Base-by-base conservation (phyloP, 2,797 vertebrate genomes). In the Sibirionetta formosa region DNA sequence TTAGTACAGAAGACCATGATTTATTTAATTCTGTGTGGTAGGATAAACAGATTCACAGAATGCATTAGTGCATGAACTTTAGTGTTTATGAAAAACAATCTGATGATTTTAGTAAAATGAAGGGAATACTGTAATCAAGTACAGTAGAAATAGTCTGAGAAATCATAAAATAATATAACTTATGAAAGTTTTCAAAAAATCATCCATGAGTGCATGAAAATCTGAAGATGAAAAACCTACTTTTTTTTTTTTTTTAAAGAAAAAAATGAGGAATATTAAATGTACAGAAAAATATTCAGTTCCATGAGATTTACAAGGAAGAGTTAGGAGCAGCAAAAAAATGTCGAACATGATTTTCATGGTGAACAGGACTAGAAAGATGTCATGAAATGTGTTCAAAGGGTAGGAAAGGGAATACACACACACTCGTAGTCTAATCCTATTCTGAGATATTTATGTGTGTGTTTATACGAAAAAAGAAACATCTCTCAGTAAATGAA, bases 21-120 rank as follows among this genome's bases (percentile, higher is more conserved):
- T 75, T 93, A 79, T 79, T 96, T 86, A 86, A 70, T 84, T 91
- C n/a, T 72, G 3, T 29, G 19, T 38, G 51, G 58, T 86, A 77
- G 63, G 24, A 85, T 91, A 63, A 83, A 57, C 38, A 64, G 58
- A 68, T 50, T 58, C 5, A 22, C 71, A 33, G 46, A 88, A 24
- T 90, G 63, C 54, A 53, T 54, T 88, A 79, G 15, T 65, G 58
- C n/a, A 5, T 27, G 33, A 90, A 71, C 36, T 86, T 80, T 70
- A 8, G 3, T 80, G 11, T 61, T 89, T 73, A n/a, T 27, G 44
- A 64, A 83, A 90, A 51, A 23, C 54, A 88, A 27, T 65, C 63
- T 78, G 29, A 61, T 54, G 60, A 24, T 76, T 92, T 7, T 27
- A 58, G 31, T 50, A 64, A 13, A 86, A 65, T 58, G 44, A 64